A percentile compares a stretch with the other conserved stretches of the same genome.
phyloP scores from a whole-genome alignment of 2,888 invertebrate species.

The Camponotus fellah region DNA sequence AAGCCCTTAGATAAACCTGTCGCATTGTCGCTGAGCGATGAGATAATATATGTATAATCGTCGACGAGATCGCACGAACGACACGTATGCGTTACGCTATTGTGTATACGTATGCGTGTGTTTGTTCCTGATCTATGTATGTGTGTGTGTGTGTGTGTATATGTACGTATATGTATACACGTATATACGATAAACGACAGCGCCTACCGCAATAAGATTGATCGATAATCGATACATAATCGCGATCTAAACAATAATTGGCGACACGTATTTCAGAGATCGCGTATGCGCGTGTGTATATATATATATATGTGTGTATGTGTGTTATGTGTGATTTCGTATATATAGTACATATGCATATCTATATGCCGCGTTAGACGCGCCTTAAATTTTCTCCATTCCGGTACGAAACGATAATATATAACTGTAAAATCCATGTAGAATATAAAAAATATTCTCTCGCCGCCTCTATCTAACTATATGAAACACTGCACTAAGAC shows the following conservation, averaged over 20 bases:
- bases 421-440: slow-evolving; percentile 79
- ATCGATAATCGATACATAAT: slow-evolving; percentile 71
- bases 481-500: slow-evolving; percentile 78
- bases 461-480: slow-evolving; percentile 80
- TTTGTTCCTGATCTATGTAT: no score
- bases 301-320: slow-evolving; percentile 43
- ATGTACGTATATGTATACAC: slow-evolving; percentile 58
- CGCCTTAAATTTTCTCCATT: slow-evolving; percentile 70
- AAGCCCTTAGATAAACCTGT: slow-evolving; percentile 53
- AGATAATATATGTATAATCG: slow-evolving; percentile 67
- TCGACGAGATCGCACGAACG: slow-evolving; percentile 70
- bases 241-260: slow-evolving; percentile 74
- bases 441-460: slow-evolving; percentile 84
- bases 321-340: slow-evolving; percentile 57
- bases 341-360: slow-evolving; percentile 60
- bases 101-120: slow-evolving; percentile 9
- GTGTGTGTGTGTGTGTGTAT: background rate
- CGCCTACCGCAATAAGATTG: slow-evolving; percentile 70
- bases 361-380: slow-evolving; percentile 72
- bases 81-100: slow-evolving; percentile 49
- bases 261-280: slow-evolving; percentile 74
- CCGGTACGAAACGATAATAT: slow-evolving; percentile 77
- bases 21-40: slow-evolving; percentile 52
- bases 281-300: slow-evolving; percentile 36
- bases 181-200: slow-evolving; percentile 66